phyloP scores from a whole-genome alignment of 2,113 vertebrate species.

The Pangasianodon hypophthalmus region DNA sequence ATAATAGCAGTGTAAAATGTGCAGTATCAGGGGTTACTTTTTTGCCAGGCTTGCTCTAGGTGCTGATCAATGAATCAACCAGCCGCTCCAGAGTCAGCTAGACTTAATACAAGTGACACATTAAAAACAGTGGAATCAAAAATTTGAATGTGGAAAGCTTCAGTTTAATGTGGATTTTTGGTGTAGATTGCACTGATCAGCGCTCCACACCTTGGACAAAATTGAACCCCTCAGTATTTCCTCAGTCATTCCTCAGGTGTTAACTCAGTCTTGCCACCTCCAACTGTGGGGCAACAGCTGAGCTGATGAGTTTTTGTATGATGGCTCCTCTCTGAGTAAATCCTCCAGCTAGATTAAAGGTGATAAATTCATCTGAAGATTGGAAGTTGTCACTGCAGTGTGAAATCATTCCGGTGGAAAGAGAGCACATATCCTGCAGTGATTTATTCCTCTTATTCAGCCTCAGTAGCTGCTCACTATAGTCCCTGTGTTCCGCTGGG shows the following conservation, averaged over 20 bases:
- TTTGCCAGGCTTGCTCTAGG: background rate
- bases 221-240: background rate
- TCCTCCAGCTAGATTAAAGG: background rate
- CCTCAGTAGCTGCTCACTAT: background rate
- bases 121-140: background rate
- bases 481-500: background rate
- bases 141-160: background rate
- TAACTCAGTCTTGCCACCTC: background rate
- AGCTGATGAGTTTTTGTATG: background rate
- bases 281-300: background rate
- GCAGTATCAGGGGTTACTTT: background rate
- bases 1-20: too few species aligned
- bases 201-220: background rate
- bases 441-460: background rate
- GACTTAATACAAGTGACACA: background rate
- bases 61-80: background rate
- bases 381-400: background rate
- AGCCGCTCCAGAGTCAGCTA: background rate
- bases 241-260: background rate
- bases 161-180: background rate
- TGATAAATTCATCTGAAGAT: background rate
- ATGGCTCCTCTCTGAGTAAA: background rate
- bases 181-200: too few species aligned
- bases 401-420: background rate
- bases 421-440: background rate